Conservation (phyloP, 2,888 invertebrate species). For the Dynastes hyllus region DNA sequence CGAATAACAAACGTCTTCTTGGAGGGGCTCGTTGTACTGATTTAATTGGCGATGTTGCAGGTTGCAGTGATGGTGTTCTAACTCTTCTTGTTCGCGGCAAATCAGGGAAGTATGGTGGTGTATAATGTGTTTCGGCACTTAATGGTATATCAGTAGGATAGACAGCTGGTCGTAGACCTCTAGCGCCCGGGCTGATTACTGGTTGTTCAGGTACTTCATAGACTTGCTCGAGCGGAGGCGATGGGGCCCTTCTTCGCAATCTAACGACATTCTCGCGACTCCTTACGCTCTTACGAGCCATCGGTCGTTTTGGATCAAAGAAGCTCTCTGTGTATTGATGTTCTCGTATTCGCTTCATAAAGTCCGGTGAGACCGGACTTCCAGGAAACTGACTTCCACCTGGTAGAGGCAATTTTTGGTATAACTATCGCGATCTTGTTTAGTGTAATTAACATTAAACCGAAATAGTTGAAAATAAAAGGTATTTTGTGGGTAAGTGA, state of each 20-base stretch:
- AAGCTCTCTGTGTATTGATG: slow-evolving; percentile 39
- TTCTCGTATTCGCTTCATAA: slow-evolving; percentile 26
- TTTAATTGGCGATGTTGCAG: slow-evolving; percentile 14
- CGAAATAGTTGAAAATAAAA: slow-evolving; percentile 31
- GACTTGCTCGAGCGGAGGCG: slow-evolving; percentile 14
- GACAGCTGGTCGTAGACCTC: slow-evolving; percentile 30
- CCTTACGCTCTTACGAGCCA: slow-evolving; percentile 19
- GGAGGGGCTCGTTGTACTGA: slow-evolving; percentile 2
- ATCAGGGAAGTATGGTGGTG: background rate
- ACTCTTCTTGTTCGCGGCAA: background rate
- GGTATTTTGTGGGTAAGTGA: background rate
- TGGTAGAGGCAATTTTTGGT: slow-evolving; percentile 41
- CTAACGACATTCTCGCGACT: slow-evolving; percentile 24
- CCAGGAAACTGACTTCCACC: slow-evolving; percentile 34
- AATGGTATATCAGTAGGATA: slow-evolving; percentile 28
- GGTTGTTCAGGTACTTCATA: slow-evolving; percentile 24
- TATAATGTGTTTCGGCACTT: slow-evolving; percentile 9
- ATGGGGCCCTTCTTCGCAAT: slow-evolving; percentile 13
- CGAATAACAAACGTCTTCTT: slow-evolving; percentile 27
- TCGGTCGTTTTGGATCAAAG: slow-evolving; percentile 40
- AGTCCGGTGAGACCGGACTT: slow-evolving; percentile 45
- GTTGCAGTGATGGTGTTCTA: background rate
- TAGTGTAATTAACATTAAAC: slow-evolving; percentile 15
- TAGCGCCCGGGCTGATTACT: slow-evolving; percentile 14
- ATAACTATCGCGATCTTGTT: slow-evolving; percentile 35